phyloP scores from a whole-genome alignment of 2,113 vertebrate species.

The Actenoides hombroni region DNA sequence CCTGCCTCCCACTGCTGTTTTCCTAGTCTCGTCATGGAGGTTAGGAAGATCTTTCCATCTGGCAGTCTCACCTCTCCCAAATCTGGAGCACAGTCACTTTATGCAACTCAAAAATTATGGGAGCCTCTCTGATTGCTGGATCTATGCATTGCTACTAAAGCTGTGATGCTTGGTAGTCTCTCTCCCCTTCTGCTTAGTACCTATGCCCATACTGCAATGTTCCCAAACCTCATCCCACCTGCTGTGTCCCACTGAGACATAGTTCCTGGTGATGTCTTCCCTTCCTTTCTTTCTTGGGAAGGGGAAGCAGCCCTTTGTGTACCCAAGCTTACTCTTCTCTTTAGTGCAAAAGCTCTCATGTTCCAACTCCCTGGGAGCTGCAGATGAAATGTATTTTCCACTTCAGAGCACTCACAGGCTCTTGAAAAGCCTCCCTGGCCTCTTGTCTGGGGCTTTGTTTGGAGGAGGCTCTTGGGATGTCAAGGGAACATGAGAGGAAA shows the following conservation, averaged over 20 bases:
- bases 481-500: neutral
- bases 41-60: neutral
- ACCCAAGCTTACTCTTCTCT: neutral
- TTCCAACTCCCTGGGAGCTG: neutral
- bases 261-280: neutral
- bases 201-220: neutral
- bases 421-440: neutral
- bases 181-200: neutral
- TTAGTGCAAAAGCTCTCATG: neutral
- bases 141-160: neutral
- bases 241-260: neutral
- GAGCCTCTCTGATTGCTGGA: neutral
- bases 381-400: neutral
- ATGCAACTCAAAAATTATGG: fast-evolving
- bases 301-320: neutral
- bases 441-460: neutral
- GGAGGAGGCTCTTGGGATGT: neutral
- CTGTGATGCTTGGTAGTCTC: fast-evolving
- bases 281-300: neutral
- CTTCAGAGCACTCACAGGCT: neutral
- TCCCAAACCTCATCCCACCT: neutral
- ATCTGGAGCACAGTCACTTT: neutral
- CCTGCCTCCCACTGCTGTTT: neutral
- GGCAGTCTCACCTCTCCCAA: neutral
- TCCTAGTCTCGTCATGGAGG: neutral